Evolutionary conservation across 2,888 invertebrate genomes (phyloP), one percentile per base, ranked within the genome.

Genomic region (Diplolepis rosae): DNA sequence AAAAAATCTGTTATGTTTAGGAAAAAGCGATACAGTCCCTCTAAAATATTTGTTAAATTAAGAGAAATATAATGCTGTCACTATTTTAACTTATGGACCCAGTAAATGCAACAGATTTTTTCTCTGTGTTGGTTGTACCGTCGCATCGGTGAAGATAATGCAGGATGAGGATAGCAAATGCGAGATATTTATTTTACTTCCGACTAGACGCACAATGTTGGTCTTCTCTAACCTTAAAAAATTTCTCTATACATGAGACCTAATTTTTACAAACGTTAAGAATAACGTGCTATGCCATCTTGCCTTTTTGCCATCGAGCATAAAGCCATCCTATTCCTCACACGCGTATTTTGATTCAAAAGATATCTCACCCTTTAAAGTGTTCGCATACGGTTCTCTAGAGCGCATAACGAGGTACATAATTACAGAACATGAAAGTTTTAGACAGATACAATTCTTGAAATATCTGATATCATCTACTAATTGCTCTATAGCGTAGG

Each of bases 341-440:
- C 35, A 2, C 30, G 56, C 13, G 56, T 56, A 56, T 39, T 56
- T 39, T 5, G 35, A 56, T 56, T 6, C n/a, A 61, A 61, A 24
- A 61, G 24, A 61, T 35, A 61, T 39, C 61, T 61, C n/a, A 61
- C 61, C 35, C 24, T 61, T 35, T 35, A 61, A 35, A 35, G 22
- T 35, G 22, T 35, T 35, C 35, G 39, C 61, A 61, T 13, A 39
- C 61, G 35, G 35, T 61, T 61, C 61, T 54, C 32, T n/a, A 18
- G 22, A 35, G 35, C 13, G 39, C 24, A 39, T 24, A 61, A 24
- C 61, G 24, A 61, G 61, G 35, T 61, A 35, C 61, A 61, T 61
- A 61, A 61, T 61, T 61, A 61, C 61, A 35, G 1, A 15, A 35
- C 39, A 61, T n/a, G 61, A 61, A 61, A 61, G 22, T 61, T 61